Base-by-base conservation (phyloP, 2,797 vertebrate species). In the Siniperca scherzeri region DNA sequence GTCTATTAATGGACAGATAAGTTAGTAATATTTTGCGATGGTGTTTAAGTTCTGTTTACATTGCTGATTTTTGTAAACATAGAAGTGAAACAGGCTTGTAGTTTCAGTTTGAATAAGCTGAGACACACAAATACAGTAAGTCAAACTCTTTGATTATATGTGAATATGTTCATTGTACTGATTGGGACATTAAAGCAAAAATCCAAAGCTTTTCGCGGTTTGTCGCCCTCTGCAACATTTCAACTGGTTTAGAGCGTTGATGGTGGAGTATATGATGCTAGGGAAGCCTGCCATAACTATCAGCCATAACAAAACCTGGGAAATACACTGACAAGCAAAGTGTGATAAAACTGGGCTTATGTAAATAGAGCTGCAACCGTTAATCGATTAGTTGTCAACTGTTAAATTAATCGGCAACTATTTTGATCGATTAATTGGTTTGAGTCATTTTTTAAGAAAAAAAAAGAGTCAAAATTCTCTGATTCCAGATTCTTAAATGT, bases 21-120 rank as follows among this genome's bases (percentile, higher is more conserved):
- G 22, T 36, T 13, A 59, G 14, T 22, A 42, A 4, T 57, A 27
- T 25, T 27, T 25, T 46, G 19, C 3, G 1, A 30, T 10, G n/a
- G 0, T 27, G 13, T 36, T 52, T 1, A 36, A 57, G 11, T 30
- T 78, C 52, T 66, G 40, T 61, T 71, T 75, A 61, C 7, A 59
- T 14, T 1, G 1, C 4, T 5, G 7, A 14, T 30, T 42, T 50
- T 52, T 22, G 3, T 52, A 22, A 57, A 55, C 38, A 30, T 1
- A 50, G 40, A 77, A 57, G n/a, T 59, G 22, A 73, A 59, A 53
- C 64, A 21, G 25, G 33, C 11, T 42, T 50, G 7, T 19, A 61
- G 72, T 67, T 78, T 79, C 71, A 70, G 36, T 27, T 38, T 70
- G n/a, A 69, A 68, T 69, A 50, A 50, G 12, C 8, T 0, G 17